Evolutionary conservation across 2,888 invertebrate genomes (phyloP), one percentile per base, ranked within the genome.

Genomic region (Cryptus armator): DNA sequence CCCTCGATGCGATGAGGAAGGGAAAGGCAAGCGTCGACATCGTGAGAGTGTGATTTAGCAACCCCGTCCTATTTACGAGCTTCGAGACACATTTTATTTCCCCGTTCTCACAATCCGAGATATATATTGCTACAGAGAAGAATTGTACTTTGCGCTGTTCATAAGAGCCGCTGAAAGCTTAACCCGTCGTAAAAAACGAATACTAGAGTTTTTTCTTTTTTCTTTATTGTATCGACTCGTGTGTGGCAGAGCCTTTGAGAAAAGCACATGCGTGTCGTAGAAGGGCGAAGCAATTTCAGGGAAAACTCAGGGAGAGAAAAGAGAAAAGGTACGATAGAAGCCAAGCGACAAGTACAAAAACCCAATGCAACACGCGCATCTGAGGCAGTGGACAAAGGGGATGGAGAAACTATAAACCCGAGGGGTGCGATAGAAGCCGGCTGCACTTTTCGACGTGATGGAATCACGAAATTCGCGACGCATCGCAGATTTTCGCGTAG

Each of bases 11-110:
- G 43, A 37, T 53, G 43, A 43, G 24, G 67, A 66, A 32, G 66
- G 78, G 56, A 43, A 83, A 59, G 74, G 71, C 75, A 68, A 64
- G 19, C 51, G 67, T 71, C 51, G 62, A 66, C 19, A 72, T 84
- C 46, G 24, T 16, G 67, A 44, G 64, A 46, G 29, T 62, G 46
- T 81, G 37, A 37, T 37, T 37, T 81, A 67, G 66, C 81, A 77
- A 24, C 71, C 76, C 71, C 43, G 53, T 29, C 76, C 76, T 71
- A 71, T 82, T 82, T 82, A 77, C 64, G 81, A 77, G 71, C 71
- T 37, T 53, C 53, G 68, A 70, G 81, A 76, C 44, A 81, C 70
- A 68, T 68, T 82, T 77, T 71, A 71, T 64, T 76, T 71, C 46
- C 46, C 59, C 76, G 64, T 64, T 77, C 71, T 76, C 76, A 56